Percentiles rank a stretch among this genome's conserved stretches.
Conservation (phyloP, 1,140 invertebrate species). For the Penaeus chinensis region DNA sequence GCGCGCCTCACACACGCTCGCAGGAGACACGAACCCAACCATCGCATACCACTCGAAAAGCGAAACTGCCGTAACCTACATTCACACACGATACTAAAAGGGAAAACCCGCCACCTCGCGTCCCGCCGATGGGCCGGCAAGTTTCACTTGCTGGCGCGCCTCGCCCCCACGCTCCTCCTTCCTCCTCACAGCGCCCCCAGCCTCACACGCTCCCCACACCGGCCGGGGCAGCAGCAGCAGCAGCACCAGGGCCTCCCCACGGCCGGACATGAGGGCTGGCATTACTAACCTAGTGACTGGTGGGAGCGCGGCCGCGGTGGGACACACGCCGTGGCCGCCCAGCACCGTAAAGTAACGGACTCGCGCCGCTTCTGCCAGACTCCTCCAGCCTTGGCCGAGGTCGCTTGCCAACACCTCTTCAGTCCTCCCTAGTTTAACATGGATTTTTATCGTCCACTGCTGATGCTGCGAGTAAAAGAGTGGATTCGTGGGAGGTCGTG, state of each 20-base stretch:
- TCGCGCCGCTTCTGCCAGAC: constrained; percentile 47
- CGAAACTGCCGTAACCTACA: constrained; percentile 55
- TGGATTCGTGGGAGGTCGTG: not conserved
- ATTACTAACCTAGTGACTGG: constrained; percentile 56
- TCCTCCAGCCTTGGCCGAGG: constrained; percentile 54
- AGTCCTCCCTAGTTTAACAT: constrained; percentile 21
- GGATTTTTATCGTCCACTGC: not conserved
- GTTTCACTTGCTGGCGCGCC: constrained; percentile 58
- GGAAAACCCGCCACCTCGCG: constrained; percentile 55
- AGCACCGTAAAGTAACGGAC: constrained; percentile 59
- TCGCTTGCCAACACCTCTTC: constrained; percentile 28
- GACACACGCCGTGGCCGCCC: constrained; percentile 41
- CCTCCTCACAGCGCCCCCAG: constrained; percentile 8
- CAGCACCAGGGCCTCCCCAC: constrained; percentile 31
- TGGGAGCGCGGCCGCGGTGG: not conserved
- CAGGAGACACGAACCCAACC: constrained; percentile 57
- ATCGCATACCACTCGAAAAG: constrained; percentile 61
- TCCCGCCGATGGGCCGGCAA: constrained; percentile 54
- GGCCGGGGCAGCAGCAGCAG: constrained; percentile 23
- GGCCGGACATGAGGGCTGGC: constrained; percentile 24
- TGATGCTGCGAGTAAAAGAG: not conserved
- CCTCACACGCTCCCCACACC: constrained; percentile 21
- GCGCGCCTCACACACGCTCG: constrained; percentile 57
- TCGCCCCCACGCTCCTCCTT: constrained; percentile 27
- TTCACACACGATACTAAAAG: constrained; percentile 55